These are phyloP conservation scores for Dryobates pubescens DNA, from an alignment of 2,797 vertebrate genomes.

Conservation along the genomic window DNA sequence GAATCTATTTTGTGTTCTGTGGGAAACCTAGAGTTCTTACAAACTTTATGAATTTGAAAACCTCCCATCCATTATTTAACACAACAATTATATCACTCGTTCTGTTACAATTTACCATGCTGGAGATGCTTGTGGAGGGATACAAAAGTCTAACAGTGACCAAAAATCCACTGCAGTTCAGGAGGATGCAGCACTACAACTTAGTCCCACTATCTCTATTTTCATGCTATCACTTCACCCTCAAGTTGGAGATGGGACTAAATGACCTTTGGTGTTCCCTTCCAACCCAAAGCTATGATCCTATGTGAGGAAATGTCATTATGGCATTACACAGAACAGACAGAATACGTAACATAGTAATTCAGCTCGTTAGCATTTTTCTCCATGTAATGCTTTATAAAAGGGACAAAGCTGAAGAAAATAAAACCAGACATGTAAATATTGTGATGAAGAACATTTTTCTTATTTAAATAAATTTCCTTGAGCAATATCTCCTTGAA, in stretches of 20 bases:
- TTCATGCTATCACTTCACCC: not conserved
- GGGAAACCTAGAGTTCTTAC: not conserved
- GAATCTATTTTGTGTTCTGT: not conserved
- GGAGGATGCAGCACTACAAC: not conserved
- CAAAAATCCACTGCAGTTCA: not conserved
- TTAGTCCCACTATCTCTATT: not conserved
- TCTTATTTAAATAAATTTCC: slow-evolving; percentile 47
- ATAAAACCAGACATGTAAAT: slow-evolving; percentile 14
- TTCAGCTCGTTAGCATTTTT: not conserved
- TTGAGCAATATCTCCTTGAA: slow-evolving; percentile 41
- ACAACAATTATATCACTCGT: not conserved
- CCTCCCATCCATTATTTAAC: not conserved
- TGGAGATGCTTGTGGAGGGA: not conserved
- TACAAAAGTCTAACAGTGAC: not conserved
- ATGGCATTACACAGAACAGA: not conserved
- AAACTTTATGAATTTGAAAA: slow-evolving; percentile 31
- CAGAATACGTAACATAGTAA: not conserved
- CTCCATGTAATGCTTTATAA: slow-evolving; percentile 11
- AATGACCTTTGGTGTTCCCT: too few species aligned
- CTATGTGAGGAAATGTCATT: not conserved
- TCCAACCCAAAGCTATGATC: too few species aligned
- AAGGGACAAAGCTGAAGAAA: slow-evolving; percentile 34
- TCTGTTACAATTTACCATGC: not conserved
- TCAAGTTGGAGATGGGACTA: not conserved
- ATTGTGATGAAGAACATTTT: not conserved